Evolutionary conservation across 2,113 vertebrate genomes (phyloP), one percentile per base, ranked within the genome.

Genomic region (Gallinago media): DNA sequence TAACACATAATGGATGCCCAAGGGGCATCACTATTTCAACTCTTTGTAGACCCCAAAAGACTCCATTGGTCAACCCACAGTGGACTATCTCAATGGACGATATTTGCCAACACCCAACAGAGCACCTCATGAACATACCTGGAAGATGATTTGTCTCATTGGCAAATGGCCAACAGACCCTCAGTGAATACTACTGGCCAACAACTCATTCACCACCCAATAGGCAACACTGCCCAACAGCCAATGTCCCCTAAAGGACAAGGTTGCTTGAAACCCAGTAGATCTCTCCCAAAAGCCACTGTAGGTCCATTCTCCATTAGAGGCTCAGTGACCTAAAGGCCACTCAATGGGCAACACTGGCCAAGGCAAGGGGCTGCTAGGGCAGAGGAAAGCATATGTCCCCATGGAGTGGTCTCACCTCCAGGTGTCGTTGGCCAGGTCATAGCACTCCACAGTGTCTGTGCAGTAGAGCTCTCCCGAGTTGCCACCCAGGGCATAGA

Each of bases 401-500:
- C 15, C 2, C 0, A 5, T 22, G 52, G 44, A 56, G 52, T 2
- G 3, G 32, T 8, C 98, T 97, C 94, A 99, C 98, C 98, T 98
- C 98, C 98, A 99, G 66, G 94, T 78, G 67, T 98, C 93, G 8
- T 91, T 95, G 68, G 92, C 93, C 5, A 98, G 96, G 50, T 98
- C 94, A 12, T 98, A 99, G 91, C 96, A 82, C 91, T 98, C 98
- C 90, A 98, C 98, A 5, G 97, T 96, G 75, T 96, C 94, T 25
- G 98, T 98, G 96, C 94, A 98, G 75, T 95, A 97, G 46, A 93
- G 85, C 34, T 98, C 98, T 15, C 97, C 96, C 3, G 87, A 86
- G 88, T 86, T 98, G 71, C 98, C 98, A 3, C 98, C 98, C n/a
- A 99, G 86, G 32, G 98, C 98, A 16, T 98, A 99, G 89, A 99